These are phyloP conservation scores for Troglohyphantes excavatus DNA, from an alignment of 2,888 invertebrate genomes.

Conservation along the genomic window DNA sequence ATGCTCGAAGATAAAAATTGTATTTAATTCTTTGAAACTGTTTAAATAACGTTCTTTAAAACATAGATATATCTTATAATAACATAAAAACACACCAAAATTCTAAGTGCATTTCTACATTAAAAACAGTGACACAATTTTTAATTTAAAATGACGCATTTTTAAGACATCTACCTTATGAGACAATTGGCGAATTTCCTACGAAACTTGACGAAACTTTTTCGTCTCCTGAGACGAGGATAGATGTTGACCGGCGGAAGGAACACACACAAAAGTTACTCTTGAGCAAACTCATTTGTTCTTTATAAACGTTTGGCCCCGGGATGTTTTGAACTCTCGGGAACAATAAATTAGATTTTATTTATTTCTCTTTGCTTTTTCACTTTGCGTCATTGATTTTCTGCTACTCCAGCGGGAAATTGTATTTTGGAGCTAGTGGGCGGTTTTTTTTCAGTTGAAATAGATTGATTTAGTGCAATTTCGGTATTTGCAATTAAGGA, in stretches of 20 bases:
- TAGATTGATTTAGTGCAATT: background rate
- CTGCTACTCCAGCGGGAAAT: constrained; percentile 4
- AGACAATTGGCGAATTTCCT: background rate
- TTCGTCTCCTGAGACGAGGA: background rate
- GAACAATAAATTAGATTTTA: background rate
- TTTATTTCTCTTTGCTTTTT: background rate
- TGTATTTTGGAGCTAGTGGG: background rate
- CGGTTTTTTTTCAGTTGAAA: background rate
- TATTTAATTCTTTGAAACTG: too few species aligned
- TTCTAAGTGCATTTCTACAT: too few species aligned
- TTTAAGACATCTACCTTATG: background rate
- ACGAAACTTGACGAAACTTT: background rate
- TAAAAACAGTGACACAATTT: background rate
- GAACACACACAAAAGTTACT: background rate
- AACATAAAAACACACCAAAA: too few species aligned
- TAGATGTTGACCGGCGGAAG: background rate
- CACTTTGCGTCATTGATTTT: background rate
- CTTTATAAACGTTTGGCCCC: constrained; percentile 13
- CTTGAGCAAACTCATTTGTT: constrained; percentile 6
- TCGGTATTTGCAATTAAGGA: background rate
- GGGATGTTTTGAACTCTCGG: background rate
- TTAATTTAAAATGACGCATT: background rate
- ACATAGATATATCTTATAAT: too few species aligned
- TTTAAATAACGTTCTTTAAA: too few species aligned
- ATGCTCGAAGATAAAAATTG: too few species aligned